Evolutionary conservation across 2,888 invertebrate species (phyloP).

Genomic region (Ennomos fuscantarius): DNA sequence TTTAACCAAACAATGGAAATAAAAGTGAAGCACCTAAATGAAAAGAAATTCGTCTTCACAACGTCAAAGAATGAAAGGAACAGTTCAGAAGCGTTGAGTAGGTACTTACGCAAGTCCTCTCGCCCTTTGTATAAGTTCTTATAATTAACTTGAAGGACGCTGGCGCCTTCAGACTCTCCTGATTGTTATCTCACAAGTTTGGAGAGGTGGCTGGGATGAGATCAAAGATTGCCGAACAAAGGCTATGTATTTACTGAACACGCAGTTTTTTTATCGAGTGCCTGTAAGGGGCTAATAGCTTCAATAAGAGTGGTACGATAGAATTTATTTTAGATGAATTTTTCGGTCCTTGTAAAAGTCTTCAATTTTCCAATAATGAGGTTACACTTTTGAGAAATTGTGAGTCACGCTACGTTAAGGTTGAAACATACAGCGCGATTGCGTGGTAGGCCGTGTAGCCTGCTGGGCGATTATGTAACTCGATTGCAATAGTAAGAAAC

Average conservation of each 20-base stretch:
- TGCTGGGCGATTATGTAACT: too few species aligned
- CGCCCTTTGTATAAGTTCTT: constrained; percentile 56
- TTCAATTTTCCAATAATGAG: constrained; percentile 16
- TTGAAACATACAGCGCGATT: too few species aligned
- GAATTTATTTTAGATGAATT: constrained; percentile 25
- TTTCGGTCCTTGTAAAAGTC: constrained; percentile 26
- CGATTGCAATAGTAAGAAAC: too few species aligned
- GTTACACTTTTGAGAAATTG: too few species aligned
- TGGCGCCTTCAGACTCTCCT: constrained; percentile 48
- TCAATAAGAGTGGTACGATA: not conserved
- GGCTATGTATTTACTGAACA: constrained; percentile 28
- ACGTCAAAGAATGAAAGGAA: constrained; percentile 49
- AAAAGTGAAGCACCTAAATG: constrained; percentile 45
- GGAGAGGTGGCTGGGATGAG: constrained; percentile 48
- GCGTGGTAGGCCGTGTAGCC: too few species aligned
- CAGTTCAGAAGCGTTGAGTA: constrained; percentile 51
- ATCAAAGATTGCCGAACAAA: constrained; percentile 51
- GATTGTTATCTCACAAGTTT: constrained; percentile 58
- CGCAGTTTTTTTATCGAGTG: constrained; percentile 15
- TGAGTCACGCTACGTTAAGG: too few species aligned
- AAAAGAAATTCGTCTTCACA: constrained; percentile 49
- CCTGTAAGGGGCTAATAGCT: constrained; percentile 6
- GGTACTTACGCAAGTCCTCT: constrained; percentile 48
- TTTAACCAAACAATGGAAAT: constrained; percentile 48
- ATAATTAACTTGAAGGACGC: constrained; percentile 60